Evolutionary conservation across 2,113 vertebrate species (phyloP).

Genomic region (Rhynchopsitta pachyrhyncha): DNA sequence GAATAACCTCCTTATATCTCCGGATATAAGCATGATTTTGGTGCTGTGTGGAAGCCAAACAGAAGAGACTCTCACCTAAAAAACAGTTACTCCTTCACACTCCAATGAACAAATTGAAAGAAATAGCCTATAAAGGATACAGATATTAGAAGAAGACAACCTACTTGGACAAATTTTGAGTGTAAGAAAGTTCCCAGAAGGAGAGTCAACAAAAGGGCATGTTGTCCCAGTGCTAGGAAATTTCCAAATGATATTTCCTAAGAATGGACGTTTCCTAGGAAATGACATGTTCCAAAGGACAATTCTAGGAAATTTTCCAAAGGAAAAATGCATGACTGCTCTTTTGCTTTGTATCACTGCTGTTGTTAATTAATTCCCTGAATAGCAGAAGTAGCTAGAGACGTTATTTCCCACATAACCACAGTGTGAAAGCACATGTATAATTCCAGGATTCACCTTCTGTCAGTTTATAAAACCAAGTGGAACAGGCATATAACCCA

Average conservation of each 20-base stretch:
- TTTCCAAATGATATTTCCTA: not conserved
- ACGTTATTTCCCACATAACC: constrained; percentile 14
- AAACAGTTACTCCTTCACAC: constrained; percentile 37
- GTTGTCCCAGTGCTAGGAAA: not conserved
- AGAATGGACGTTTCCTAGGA: not conserved
- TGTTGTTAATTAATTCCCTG: constrained; percentile 50
- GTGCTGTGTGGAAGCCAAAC: not conserved
- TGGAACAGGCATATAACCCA: constrained; percentile 30
- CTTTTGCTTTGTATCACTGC: not conserved
- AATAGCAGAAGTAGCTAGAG: constrained; percentile 44
- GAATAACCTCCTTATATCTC: not conserved
- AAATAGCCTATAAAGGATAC: not conserved
- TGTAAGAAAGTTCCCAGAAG: constrained; percentile 43
- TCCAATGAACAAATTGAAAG: not conserved
- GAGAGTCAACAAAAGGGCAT: constrained; percentile 13
- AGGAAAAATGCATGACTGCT: constrained; percentile 24
- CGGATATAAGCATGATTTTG: not conserved
- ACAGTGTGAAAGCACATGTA: constrained; percentile 3
- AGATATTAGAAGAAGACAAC: constrained; percentile 31
- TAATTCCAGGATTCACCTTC: constrained; percentile 63
- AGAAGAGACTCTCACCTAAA: not conserved
- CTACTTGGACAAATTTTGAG: not conserved
- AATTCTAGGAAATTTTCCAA: not conserved
- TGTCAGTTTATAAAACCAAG: constrained; percentile 47
- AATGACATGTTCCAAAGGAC: not conserved